Base-by-base conservation (phyloP, 1,140 invertebrate species). In the Polypedilum pembai region DNA sequence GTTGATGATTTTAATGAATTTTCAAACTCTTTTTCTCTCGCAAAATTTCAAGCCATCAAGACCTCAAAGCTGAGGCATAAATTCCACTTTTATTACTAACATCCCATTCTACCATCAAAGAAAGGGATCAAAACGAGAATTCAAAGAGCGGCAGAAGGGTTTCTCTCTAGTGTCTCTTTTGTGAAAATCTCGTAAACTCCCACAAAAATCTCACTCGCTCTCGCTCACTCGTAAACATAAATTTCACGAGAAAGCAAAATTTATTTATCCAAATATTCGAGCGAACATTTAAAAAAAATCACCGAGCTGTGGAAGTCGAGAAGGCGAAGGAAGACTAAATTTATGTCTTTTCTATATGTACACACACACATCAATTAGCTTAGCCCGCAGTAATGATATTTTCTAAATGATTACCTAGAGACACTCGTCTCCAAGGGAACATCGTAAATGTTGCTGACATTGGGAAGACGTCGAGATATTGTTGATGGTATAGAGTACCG, bases 391-490 rank as follows among this genome's bases (percentile, higher is more conserved):
- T 4, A 56, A 33, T 33, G 24, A n/a, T 12, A 56, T 56, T 12
- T 56, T 56, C 10, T n/a, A 56, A 56, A 56, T 56, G 45, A 69
- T 69, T 69, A 69, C 65, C 65, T 69, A 21, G 65, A 69, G 65
- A 69, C 65, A 21, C 65, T 69, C 18, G 65, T 69, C 65, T 69
- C 65, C 65, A 69, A 69, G 65, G 65, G 65, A 8, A 69, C 65
- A 69, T 69, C 65, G 18, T 69, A 69, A 69, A 69, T 69, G 20
- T 69, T 69, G 17, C 65, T 69, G 65, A 69, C 65, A 69, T 69
- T 69, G 3, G 65, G 65, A 69, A 69, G 65, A 69, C 65, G 65
- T 18, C 65, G 65, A 18, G 65, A 69, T 8, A 69, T 69, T 69
- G 65, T 69, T 18, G 65, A 20, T 21, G 65, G 65, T 8, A 69